Base-by-base conservation (phyloP, 2,888 invertebrate genomes). In the Caenorhabditis drosophilae region DNA sequence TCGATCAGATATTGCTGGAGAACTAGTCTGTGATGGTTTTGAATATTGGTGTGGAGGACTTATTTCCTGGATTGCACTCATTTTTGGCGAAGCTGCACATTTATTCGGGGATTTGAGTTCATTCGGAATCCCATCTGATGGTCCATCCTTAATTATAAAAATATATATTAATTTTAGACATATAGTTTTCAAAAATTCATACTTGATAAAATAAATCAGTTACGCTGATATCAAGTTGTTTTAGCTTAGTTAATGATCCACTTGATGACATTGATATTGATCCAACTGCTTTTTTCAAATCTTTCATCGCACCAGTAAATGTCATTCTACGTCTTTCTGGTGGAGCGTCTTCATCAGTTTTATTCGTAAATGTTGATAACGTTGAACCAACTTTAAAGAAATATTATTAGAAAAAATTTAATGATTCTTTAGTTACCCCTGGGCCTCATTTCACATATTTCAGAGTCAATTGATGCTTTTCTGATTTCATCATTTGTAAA, bases 321-420 rank as follows among this genome's bases (percentile, higher is more conserved):
- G 62, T 62, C 20, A 26, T 48, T 34, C 62, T 42, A 34, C 62
- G 18, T 31, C 42, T 22, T 23, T 52, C 53, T 25, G 18, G 22
- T 34, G 31, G 35, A 4, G 41, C n/a, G n/a, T 41, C 60, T 4
- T 61, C 62, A 9, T 56, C 56, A 2, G 56, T 52, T 20, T 51
- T 22, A 18, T 25, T 48, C 7, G 56, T 52, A 4, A 47, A 6
- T 20, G 47, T 41, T 0, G 56, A 56, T 0, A 52, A 46, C 23
- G 51, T 62, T 4, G 62, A 62, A 2, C 62, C 62, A 25, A 48
- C n/a, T n/a, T n/a, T n/a, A n/a, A n/a, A n/a, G n/a, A n/a, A n/a
- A n/a, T n/a, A n/a, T n/a, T n/a, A n/a, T n/a, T n/a, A n/a, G n/a
- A n/a, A n/a, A n/a, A n/a, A n/a, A n/a, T n/a, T n/a, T n/a, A n/a